Evolutionary conservation across 64 coral and sea anemone species (phyloP).

Genomic region (Acropora tenuis): DNA sequence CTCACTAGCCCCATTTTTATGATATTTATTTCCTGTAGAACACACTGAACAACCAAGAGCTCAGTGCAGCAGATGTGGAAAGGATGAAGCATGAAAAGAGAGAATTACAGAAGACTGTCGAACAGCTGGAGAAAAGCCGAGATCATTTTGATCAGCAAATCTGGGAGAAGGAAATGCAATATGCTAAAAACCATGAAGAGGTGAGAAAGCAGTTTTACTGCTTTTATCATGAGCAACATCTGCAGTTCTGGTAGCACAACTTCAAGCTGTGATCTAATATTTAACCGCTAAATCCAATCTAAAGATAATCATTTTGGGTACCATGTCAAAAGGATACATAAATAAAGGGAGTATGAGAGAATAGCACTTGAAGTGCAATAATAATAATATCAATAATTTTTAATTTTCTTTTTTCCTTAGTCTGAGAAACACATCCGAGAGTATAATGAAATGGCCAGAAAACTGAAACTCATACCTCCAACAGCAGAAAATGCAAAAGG

Average conservation of each 20-base stretch:
- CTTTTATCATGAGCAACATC: too few relatives aligned
- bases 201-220: constrained; percentile 1
- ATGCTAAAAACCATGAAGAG: constrained; percentile 93
- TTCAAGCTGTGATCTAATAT: too few relatives aligned
- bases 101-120: constrained; percentile 71
- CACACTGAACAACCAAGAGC: constrained; percentile 85
- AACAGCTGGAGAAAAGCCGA: constrained; percentile 69
- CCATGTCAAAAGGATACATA: too few relatives aligned
- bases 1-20: too few relatives aligned
- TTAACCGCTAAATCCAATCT: too few relatives aligned
- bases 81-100: constrained; percentile 89
- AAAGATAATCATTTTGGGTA: too few relatives aligned
- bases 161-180: constrained; percentile 97
- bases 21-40: constrained; percentile 18
- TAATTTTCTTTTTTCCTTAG: constrained; percentile 30
- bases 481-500: constrained; percentile 93
- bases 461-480: constrained; percentile 83
- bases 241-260: too few relatives aligned
- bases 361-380: too few relatives aligned
- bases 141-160: constrained; percentile 91
- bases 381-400: background rate
- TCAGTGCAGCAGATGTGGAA: constrained; percentile 90
- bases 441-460: constrained; percentile 91
- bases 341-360: too few relatives aligned
- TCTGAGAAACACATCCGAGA: constrained; percentile 81